Conservation (phyloP, 2,113 vertebrate species). For the Etia nguti region DNA sequence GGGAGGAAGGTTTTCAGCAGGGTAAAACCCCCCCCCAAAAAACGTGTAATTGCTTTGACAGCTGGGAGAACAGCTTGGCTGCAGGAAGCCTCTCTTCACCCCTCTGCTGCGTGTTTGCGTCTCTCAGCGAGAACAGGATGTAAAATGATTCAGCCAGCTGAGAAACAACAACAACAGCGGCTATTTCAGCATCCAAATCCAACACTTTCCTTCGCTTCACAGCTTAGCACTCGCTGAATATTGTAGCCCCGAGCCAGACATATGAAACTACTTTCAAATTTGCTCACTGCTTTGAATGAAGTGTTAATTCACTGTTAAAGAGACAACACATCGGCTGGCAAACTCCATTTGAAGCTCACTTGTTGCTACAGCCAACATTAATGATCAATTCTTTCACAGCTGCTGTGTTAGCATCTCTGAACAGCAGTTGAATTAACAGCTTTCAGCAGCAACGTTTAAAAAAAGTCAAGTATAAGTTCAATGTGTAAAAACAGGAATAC, state of each 20-base stretch:
- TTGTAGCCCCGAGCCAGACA: neutral
- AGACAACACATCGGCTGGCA: neutral
- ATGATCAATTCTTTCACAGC: neutral
- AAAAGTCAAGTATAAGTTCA: neutral
- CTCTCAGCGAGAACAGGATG: conserved; percentile 22
- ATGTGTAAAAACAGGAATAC: neutral
- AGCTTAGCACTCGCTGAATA: neutral
- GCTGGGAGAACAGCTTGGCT: conserved; percentile 52
- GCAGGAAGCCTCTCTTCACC: conserved; percentile 3
- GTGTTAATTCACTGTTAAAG: neutral
- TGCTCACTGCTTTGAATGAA: neutral
- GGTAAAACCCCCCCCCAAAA: too few relatives aligned
- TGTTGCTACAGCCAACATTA: neutral
- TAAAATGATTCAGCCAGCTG: conserved; percentile 5
- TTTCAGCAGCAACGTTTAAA: neutral
- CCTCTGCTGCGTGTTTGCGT: neutral
- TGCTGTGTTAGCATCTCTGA: neutral
- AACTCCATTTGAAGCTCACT: neutral
- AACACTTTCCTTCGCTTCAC: neutral
- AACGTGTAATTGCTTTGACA: conserved; percentile 4
- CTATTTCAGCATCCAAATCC: neutral
- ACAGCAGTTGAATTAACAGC: neutral
- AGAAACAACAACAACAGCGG: conserved; percentile 9
- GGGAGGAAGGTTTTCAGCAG: neutral
- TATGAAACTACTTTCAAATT: neutral